phyloP scores from a whole-genome alignment of 2,113 vertebrate species.

The Rafetus swinhoei region DNA sequence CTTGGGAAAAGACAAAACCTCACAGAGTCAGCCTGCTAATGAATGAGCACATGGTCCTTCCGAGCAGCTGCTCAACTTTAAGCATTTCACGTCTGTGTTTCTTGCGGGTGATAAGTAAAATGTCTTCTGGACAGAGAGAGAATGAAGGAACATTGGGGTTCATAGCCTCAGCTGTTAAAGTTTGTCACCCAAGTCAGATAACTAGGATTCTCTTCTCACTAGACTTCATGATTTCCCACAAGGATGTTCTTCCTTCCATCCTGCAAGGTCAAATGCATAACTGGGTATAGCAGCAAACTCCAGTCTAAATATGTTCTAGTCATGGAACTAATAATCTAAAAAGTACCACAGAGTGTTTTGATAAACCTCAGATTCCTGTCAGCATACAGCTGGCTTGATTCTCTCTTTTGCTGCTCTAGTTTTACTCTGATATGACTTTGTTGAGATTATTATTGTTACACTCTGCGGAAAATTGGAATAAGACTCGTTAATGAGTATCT shows the following conservation, averaged over 20 bases:
- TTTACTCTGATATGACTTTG: neutral
- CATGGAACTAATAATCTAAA: neutral
- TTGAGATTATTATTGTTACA: neutral
- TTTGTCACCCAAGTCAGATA: slow-evolving; percentile 71
- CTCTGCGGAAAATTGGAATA: neutral
- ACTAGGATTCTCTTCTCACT: slow-evolving; percentile 60
- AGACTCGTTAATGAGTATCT: neutral
- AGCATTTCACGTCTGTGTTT: slow-evolving; percentile 58
- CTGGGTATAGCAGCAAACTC: slow-evolving; percentile 55
- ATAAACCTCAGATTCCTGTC: neutral
- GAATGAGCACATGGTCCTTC: slow-evolving; percentile 42
- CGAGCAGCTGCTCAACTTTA: slow-evolving; percentile 59
- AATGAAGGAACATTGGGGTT: slow-evolving; percentile 62
- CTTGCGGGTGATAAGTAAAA: slow-evolving; percentile 66
- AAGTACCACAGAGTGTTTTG: neutral
- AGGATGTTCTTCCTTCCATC: slow-evolving; percentile 37
- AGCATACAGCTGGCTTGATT: neutral
- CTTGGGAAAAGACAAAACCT: neutral
- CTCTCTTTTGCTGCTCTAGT: neutral
- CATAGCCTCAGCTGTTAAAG: slow-evolving; percentile 70
- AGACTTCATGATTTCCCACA: slow-evolving; percentile 53
- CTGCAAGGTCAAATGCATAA: slow-evolving; percentile 47
- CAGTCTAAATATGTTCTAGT: neutral
- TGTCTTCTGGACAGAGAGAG: slow-evolving; percentile 48
- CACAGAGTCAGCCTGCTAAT: neutral